Evolutionary conservation across 2,797 vertebrate genomes (phyloP).

Genomic region (Chiroxiphia lanceolata): DNA sequence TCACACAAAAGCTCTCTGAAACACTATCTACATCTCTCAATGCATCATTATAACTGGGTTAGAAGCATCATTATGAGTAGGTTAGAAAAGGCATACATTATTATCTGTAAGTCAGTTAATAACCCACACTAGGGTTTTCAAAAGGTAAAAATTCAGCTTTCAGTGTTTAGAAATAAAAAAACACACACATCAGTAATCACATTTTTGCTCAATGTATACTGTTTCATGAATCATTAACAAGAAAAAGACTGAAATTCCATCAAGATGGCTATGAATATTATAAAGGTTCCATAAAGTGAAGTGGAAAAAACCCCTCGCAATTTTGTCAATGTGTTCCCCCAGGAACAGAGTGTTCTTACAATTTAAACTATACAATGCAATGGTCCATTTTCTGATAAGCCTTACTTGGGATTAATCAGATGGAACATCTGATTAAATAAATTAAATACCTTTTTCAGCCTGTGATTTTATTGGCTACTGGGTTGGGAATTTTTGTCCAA

Average conservation of each 20-base stretch:
- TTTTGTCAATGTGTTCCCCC: not conserved
- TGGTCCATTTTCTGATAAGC: not conserved
- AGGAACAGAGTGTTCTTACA: not conserved
- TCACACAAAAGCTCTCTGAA: not conserved
- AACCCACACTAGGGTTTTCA: not conserved
- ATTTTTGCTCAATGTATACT: not conserved
- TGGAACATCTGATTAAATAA: not conserved
- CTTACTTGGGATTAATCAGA: not conserved
- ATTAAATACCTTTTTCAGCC: not conserved
- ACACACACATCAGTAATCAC: not conserved
- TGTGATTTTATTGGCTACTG: not conserved
- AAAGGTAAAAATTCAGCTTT: constrained; percentile 5
- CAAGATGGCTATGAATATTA: not conserved
- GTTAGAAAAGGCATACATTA: not conserved
- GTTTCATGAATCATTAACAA: not conserved
- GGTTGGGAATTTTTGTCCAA: not conserved
- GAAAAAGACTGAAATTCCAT: not conserved
- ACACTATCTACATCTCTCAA: not conserved
- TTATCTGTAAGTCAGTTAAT: not conserved
- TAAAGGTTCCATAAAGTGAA: not conserved
- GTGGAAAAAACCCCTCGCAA: not conserved
- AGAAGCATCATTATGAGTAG: not conserved
- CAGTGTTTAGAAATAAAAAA: not conserved
- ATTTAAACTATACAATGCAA: not conserved
- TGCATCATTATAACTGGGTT: not conserved